Base-by-base conservation (phyloP, 2,113 vertebrate genomes). In the Hippocampus guttulatus region DNA sequence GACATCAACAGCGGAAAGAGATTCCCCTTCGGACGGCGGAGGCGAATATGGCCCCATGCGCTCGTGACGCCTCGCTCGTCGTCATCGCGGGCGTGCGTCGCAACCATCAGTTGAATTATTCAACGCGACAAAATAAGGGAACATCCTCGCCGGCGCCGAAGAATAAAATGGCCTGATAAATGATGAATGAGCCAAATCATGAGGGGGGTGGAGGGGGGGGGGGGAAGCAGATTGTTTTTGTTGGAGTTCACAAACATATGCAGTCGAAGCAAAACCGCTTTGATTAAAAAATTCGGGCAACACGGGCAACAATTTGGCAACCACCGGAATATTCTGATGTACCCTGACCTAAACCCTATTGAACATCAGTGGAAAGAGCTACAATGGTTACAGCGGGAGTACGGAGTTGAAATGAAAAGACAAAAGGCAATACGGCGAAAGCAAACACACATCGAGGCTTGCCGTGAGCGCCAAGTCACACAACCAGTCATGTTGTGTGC, bases 71-170 rank as follows among this genome's bases (percentile, higher is more conserved):
- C 77, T 76, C 71, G 70, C 86, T 71, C 64, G 52, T 82, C 74
- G 84, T 85, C 82, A 68, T 78, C 67, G n/a, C 62, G 69, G 70
- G 16, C 16, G 18, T 18, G 18, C 47, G 16, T 20, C 15, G 64
- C 88, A 82, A 75, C 82, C 74, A 79, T 80, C 61, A 41, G 30
- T 69, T 89, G 75, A 88, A 91, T 91, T 80, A 91, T 91, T 86
- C 69, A 91, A 60, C 16, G 40, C 64, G 75, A 86, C 88, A 91
- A 91, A 90, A 86, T 83, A 85, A 88, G 85, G 68, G 75, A 76
- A 77, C 81, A 86, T 85, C 81, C 64, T 74, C 61, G 74, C 43
- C 67, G 78, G 79, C 84, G 79, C 75, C 73, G 69, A 77, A 87
- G 80, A 84, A 84, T 83, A 84, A 88, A 45, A 84, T 51, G 69